Percentiles rank a stretch among this genome's conserved stretches.
Conservation (phyloP, 2,797 vertebrate genomes). For the Graptemys geographica region DNA sequence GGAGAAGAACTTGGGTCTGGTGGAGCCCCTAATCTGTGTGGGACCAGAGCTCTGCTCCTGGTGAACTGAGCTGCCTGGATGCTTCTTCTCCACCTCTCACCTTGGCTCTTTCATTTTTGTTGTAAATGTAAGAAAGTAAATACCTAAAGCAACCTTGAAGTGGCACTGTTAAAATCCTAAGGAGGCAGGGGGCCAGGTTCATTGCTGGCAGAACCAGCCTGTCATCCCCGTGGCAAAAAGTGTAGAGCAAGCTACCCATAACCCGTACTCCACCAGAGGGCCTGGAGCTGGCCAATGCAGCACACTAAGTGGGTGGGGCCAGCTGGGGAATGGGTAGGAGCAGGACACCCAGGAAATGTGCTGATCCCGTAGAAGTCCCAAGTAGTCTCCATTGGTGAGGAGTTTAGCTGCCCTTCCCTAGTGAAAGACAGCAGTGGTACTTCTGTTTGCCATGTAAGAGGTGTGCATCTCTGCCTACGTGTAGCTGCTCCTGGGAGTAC, state of each 20-base stretch:
- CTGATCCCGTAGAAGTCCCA: not conserved
- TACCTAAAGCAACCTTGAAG: not conserved
- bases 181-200: accelerated
- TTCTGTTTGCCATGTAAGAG: not conserved
- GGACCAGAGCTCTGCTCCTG: not conserved
- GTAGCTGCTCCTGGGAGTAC: not conserved
- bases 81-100: not conserved
- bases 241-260: not conserved
- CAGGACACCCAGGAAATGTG: not conserved
- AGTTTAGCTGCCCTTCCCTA: not conserved
- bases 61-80: not conserved
- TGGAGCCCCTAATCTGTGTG: not conserved
- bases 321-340: not conserved
- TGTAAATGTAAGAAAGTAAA: not conserved
- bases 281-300: not conserved
- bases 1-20: not conserved
- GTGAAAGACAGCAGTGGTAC: not conserved
- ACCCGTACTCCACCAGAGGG: not conserved
- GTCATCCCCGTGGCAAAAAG: not conserved
- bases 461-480: not conserved
- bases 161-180: not conserved
- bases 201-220: not conserved
- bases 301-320: not conserved
- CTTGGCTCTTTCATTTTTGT: not conserved
- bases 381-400: not conserved